phyloP scores from a whole-genome alignment of 2,888 invertebrate genomes.

The Pyrrhia umbra region DNA sequence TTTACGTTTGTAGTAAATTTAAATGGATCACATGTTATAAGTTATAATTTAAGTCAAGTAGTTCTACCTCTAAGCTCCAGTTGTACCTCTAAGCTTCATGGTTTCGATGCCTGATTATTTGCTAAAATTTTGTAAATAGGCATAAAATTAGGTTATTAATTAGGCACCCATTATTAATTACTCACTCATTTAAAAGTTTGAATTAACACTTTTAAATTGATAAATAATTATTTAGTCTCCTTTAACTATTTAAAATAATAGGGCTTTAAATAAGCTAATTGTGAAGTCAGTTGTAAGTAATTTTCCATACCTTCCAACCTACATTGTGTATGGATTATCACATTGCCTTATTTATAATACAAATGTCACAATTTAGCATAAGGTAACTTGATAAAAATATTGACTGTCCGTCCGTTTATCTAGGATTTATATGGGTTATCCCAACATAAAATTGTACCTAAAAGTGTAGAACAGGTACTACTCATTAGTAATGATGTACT shows the following conservation, averaged over 20 bases:
- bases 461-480: slow-evolving; percentile 18
- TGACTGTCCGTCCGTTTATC: slow-evolving; percentile 31
- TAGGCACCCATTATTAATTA: too few relatives aligned
- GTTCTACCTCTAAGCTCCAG: too few relatives aligned
- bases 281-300: background rate
- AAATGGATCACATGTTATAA: too few relatives aligned
- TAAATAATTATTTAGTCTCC: background rate
- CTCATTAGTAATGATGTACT: slow-evolving; percentile 13
- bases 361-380: slow-evolving; percentile 43
- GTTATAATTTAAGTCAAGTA: too few relatives aligned
- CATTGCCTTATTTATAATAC: slow-evolving; percentile 4
- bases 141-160: slow-evolving; percentile 3
- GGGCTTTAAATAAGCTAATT: background rate
- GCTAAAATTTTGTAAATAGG: slow-evolving; percentile 13
- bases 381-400: slow-evolving; percentile 4
- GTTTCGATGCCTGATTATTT: background rate
- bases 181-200: too few relatives aligned
- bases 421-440: slow-evolving; percentile 7
- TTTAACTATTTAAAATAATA: background rate
- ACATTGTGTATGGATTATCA: background rate
- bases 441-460: slow-evolving; percentile 11
- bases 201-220: background rate
- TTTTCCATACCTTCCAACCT: background rate
- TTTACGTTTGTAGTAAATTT: too few relatives aligned
- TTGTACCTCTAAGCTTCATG: too few relatives aligned